phyloP scores from a whole-genome alignment of 2,888 invertebrate species.

The Brachynemurus nebulosus region DNA sequence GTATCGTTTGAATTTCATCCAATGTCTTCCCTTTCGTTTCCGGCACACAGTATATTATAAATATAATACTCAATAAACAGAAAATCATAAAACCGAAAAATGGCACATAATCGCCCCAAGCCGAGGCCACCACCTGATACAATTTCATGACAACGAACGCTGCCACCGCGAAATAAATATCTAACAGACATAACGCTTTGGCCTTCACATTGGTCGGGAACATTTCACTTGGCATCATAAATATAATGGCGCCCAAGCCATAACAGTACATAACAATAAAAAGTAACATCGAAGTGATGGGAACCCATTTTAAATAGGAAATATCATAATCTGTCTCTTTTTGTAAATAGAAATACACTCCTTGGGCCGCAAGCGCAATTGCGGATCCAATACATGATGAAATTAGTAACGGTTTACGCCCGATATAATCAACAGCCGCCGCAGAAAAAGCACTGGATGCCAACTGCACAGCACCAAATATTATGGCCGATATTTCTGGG shows the following conservation, averaged over 20 bases:
- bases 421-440: constrained; percentile 26
- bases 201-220: constrained; percentile 32
- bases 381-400: constrained; percentile 26
- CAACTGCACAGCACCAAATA: constrained; percentile 26
- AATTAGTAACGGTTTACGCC: constrained; percentile 27
- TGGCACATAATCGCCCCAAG: constrained; percentile 27
- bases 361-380: constrained; percentile 21
- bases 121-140: constrained; percentile 29
- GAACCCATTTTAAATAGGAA: constrained; percentile 22
- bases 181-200: constrained; percentile 28
- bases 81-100: constrained; percentile 28
- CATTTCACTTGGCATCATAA: constrained; percentile 31
- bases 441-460: constrained; percentile 19
- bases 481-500: constrained; percentile 25
- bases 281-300: constrained; percentile 7
- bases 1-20: constrained; percentile 29
- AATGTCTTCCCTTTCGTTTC: constrained; percentile 33
- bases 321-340: constrained; percentile 20
- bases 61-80: constrained; percentile 27
- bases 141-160: constrained; percentile 31
- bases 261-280: constrained; percentile 13
- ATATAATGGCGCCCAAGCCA: constrained; percentile 30
- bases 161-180: constrained; percentile 27
- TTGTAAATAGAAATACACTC: constrained; percentile 24
- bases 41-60: constrained; percentile 27